These are phyloP conservation scores for Drosophila parvula DNA, from an alignment of 1,140 invertebrate genomes.

Conservation along the genomic window DNA sequence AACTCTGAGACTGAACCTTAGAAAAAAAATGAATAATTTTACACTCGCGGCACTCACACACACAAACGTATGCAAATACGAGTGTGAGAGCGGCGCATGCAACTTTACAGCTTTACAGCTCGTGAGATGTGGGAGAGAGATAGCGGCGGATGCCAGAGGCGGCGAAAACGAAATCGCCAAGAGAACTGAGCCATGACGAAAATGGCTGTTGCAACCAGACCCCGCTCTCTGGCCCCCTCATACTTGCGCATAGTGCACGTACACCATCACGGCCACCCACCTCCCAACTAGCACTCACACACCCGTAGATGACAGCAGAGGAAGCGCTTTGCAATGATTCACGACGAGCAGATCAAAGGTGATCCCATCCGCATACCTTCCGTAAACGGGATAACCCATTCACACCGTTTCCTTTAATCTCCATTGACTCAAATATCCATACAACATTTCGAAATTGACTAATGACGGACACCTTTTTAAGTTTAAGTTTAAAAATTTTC, in stretches of 20 bases:
- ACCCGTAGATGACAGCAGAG: conserved; percentile 1
- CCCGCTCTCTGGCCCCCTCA: conserved; percentile 36
- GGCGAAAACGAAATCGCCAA: conserved; percentile 49
- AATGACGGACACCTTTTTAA: no score
- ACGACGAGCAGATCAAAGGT: conserved; percentile 5
- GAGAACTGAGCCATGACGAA: conserved; percentile 58
- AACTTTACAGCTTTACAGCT: conserved; percentile 54
- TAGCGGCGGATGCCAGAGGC: conserved; percentile 22
- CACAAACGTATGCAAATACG: conserved; percentile 41
- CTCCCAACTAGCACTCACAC: conserved; percentile 5
- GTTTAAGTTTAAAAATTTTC: no score
- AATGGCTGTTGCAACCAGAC: conserved; percentile 54
- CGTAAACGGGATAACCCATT: background rate
- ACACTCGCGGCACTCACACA: conserved; percentile 62
- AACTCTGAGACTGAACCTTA: conserved; percentile 84
- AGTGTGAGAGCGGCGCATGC: conserved; percentile 61
- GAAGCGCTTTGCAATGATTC: conserved; percentile 27
- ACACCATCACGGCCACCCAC: conserved; percentile 10
- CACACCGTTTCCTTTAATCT: background rate
- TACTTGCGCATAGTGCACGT: conserved; percentile 14
- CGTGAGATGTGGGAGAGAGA: conserved; percentile 33
- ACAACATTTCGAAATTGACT: background rate
- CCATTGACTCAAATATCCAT: no score
- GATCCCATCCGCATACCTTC: background rate
- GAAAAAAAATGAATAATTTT: conserved; percentile 83